Conservation (phyloP, 2,113 vertebrate genomes). For the Hemicordylus capensis region DNA sequence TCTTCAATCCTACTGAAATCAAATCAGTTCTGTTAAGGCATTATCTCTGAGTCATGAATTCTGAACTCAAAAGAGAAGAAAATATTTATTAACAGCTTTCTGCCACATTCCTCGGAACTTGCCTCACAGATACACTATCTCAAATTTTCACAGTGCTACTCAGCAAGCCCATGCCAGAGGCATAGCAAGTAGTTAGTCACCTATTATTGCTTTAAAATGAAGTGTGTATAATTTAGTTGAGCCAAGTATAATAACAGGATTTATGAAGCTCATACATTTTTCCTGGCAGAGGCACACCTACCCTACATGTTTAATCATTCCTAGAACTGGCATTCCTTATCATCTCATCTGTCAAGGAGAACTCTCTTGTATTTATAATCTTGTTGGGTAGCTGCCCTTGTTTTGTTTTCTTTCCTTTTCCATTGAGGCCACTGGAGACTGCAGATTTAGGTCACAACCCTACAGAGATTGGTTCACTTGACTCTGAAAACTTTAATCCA, state of each 20-base stretch:
- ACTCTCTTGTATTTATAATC: neutral
- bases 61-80: conserved; percentile 4
- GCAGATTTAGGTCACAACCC: neutral
- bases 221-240: conserved; percentile 10
- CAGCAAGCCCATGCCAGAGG: neutral
- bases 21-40: conserved; percentile 20
- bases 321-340: conserved; percentile 17
- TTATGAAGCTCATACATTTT: conserved; percentile 13
- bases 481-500: neutral
- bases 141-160: conserved; percentile 9
- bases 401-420: neutral
- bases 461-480: neutral
- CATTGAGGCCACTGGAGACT: neutral
- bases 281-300: neutral
- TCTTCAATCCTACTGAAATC: conserved; percentile 26
- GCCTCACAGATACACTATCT: neutral
- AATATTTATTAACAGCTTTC: conserved; percentile 31
- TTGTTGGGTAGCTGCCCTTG: neutral
- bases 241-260: conserved; percentile 7
- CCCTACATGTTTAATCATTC: fast-evolving
- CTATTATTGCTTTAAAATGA: neutral
- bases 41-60: conserved; percentile 58
- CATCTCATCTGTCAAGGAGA: neutral
- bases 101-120: conserved; percentile 16
- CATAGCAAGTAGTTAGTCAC: conserved; percentile 24